Conservation (phyloP, 23 tunicate species). For the Ascidia mentula region DNA sequence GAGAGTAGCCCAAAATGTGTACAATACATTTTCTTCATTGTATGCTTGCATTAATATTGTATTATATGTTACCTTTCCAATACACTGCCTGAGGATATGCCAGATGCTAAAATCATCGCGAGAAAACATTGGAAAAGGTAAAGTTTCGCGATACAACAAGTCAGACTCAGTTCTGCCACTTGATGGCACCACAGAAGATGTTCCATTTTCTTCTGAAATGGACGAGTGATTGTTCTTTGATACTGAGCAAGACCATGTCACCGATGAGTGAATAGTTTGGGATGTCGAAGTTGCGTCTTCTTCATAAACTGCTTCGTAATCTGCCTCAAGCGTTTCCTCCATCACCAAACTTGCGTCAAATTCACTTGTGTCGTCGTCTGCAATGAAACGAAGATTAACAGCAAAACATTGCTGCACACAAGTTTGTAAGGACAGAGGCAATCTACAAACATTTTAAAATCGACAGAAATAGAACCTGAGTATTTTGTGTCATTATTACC, state of each 20-base stretch:
- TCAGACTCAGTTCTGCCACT: not conserved
- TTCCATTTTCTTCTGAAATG: not conserved
- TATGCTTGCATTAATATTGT: too few relatives aligned
- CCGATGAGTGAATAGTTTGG: not conserved
- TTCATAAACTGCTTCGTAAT: not conserved
- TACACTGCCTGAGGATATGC: slow-evolving; percentile 85
- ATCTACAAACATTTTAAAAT: too few relatives aligned
- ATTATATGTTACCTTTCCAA: slow-evolving; percentile 97
- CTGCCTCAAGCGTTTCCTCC: slow-evolving; percentile 6
- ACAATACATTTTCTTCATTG: too few relatives aligned
- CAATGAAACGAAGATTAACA: too few relatives aligned
- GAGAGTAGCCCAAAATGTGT: not conserved
- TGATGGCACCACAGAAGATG: not conserved
- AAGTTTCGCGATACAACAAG: not conserved
- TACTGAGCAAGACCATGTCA: not conserved
- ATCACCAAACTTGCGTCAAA: not conserved
- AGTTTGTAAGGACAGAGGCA: too few relatives aligned
- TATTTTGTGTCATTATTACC: too few relatives aligned
- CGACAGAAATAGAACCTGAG: too few relatives aligned
- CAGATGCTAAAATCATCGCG: slow-evolving; percentile 84
- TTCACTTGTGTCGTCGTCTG: not conserved
- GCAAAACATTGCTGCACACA: too few relatives aligned
- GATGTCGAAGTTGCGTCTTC: not conserved
- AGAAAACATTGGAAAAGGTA: slow-evolving; percentile 72
- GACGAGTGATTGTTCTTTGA: not conserved